Evolutionary conservation across 2,888 invertebrate genomes (phyloP).

Genomic region (Parnassius apollo): DNA sequence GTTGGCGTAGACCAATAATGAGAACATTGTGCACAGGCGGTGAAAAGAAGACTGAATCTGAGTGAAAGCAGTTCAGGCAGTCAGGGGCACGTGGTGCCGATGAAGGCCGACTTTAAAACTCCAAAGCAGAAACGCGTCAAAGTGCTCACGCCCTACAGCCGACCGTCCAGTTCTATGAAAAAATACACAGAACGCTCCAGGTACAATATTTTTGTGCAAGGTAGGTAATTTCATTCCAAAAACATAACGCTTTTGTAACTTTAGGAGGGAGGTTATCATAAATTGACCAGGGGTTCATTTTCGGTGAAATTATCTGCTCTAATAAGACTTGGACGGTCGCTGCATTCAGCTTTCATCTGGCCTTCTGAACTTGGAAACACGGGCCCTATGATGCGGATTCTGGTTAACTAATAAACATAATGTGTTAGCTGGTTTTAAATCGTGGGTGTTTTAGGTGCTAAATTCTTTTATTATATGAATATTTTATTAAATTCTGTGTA

Average conservation of each 20-base stretch:
- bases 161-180: conserved; percentile 80
- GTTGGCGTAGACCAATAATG: no score
- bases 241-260: not conserved
- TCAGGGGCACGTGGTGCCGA: conserved; percentile 81
- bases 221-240: conserved; percentile 46
- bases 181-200: conserved; percentile 79
- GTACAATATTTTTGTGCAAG: conserved; percentile 53
- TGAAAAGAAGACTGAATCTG: conserved; percentile 91
- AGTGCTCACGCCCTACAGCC: conserved; percentile 73
- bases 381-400: no score
- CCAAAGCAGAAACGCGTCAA: conserved; percentile 81
- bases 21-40: conserved; percentile 76
- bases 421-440: no score
- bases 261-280: not conserved
- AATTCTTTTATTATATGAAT: no score
- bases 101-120: conserved; percentile 84
- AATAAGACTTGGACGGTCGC: conserved; percentile 11
- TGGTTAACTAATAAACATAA: no score
- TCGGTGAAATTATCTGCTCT: not conserved
- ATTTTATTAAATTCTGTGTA: no score
- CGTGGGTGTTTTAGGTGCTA: no score
- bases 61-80: conserved; percentile 83
- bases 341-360: conserved; percentile 1
- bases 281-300: not conserved
- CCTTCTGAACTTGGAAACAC: no score